These are phyloP conservation scores for Baccha elongata DNA, from an alignment of 2,888 invertebrate species.

Conservation along the genomic window DNA sequence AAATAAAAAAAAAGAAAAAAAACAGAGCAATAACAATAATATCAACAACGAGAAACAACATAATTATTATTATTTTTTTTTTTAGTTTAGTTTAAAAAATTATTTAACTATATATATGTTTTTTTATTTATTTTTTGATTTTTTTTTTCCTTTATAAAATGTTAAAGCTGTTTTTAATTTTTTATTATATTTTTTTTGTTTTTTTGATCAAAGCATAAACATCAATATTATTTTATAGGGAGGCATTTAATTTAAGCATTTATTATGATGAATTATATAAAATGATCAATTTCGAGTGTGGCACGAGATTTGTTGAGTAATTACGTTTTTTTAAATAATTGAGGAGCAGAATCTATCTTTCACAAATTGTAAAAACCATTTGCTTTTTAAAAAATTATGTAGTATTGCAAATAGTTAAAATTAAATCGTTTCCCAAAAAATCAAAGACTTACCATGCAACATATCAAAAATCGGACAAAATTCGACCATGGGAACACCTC, in stretches of 20 bases:
- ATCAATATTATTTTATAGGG: background rate
- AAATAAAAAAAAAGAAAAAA: constrained; percentile 85
- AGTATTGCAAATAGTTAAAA: too few relatives aligned
- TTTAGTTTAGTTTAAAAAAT: constrained; percentile 66
- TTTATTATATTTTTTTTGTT: constrained; percentile 9
- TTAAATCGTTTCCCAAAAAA: too few relatives aligned
- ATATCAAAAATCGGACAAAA: too few relatives aligned
- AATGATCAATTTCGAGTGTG: constrained; percentile 8
- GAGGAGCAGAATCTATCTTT: too few relatives aligned
- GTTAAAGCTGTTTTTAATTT: constrained; percentile 21
- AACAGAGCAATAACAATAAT: constrained; percentile 76
- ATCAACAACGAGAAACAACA: constrained; percentile 74
- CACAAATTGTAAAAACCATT: too few relatives aligned
- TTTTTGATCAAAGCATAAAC: constrained; percentile 14
- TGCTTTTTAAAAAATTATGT: too few relatives aligned
- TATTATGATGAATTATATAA: background rate
- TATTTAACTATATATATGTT: constrained; percentile 50
- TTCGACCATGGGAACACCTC: too few relatives aligned
- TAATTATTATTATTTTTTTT: constrained; percentile 75
- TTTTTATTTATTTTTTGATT: constrained; percentile 39
- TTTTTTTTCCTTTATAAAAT: constrained; percentile 32
- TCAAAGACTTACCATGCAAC: too few relatives aligned
- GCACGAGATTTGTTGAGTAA: too few relatives aligned
- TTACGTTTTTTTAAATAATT: too few relatives aligned
- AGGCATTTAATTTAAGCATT: constrained; percentile 1